A percentile compares a stretch with the other conserved stretches of the same genome.
These are phyloP conservation scores for Agriopis marginaria DNA, from an alignment of 2,888 invertebrate species.

Conservation along the genomic window DNA sequence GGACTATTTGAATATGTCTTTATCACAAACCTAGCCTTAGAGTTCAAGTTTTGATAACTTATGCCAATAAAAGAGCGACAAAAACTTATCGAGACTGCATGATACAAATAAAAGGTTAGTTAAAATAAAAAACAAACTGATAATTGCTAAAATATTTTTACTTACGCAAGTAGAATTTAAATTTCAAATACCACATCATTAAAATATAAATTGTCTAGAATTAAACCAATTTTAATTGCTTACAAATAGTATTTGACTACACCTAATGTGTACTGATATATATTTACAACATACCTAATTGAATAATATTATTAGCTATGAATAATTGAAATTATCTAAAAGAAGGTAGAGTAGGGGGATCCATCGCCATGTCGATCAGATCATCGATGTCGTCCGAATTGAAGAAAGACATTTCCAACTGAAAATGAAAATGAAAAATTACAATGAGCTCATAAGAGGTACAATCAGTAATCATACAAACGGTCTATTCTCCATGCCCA, in stretches of 20 bases:
- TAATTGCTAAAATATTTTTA: conserved; percentile 5
- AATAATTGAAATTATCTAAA: conserved; percentile 56
- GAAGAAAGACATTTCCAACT: conserved; percentile 82
- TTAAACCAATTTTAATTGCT: conserved; percentile 4
- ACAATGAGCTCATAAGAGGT: neutral
- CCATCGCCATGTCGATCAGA: conserved; percentile 80
- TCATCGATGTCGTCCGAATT: conserved; percentile 81
- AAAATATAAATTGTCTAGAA: conserved; percentile 9
- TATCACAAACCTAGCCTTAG: neutral
- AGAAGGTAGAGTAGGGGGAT: conserved; percentile 67
- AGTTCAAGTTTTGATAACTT: neutral
- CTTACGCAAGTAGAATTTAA: conserved; percentile 11
- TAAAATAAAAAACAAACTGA: conserved; percentile 4
- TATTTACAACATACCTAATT: conserved; percentile 21
- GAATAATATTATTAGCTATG: conserved; percentile 33
- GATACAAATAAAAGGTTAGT: neutral
- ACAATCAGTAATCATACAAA: no score
- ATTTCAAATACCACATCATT: conserved; percentile 1
- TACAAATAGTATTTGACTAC: conserved; percentile 34
- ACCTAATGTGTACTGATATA: conserved; percentile 21
- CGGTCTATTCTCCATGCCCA: no score
- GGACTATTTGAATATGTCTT: neutral
- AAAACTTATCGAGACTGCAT: neutral
- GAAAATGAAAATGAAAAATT: conserved; percentile 44
- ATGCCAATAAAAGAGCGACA: neutral